Conservation (phyloP, 2,888 invertebrate genomes). For the Helicoverpa assulta region DNA sequence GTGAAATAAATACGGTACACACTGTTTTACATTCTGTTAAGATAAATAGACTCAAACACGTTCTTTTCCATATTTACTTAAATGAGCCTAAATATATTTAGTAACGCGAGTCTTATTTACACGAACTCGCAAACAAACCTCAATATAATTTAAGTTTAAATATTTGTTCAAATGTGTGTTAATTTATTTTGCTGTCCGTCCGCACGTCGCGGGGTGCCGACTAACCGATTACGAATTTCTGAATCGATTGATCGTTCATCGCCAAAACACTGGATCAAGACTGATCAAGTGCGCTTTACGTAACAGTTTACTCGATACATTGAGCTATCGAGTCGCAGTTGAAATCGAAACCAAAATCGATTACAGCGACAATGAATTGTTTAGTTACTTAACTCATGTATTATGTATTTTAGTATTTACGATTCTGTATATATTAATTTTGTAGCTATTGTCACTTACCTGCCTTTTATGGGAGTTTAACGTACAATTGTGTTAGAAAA, state of each 20-base stretch:
- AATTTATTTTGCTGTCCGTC: conserved; percentile 45
- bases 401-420: conserved; percentile 34
- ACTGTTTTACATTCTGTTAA: background rate
- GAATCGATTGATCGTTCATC: conserved; percentile 60
- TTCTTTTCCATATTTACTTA: background rate
- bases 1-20: background rate
- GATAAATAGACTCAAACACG: background rate
- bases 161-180: background rate
- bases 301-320: conserved; percentile 41
- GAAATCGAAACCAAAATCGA: conserved; percentile 57
- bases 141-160: background rate
- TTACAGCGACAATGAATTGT: conserved; percentile 47
- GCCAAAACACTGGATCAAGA: conserved; percentile 55
- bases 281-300: conserved; percentile 42
- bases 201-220: conserved; percentile 58
- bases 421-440: conserved; percentile 44
- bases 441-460: conserved; percentile 46
- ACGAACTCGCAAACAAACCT: background rate
- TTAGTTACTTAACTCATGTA: conserved; percentile 45
- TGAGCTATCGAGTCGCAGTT: conserved; percentile 38
- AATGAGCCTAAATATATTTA: background rate
- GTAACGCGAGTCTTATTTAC: background rate
- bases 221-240: conserved; percentile 55
- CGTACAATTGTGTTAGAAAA: conserved; percentile 15
- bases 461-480: conserved; percentile 30